These are phyloP conservation scores for Xanthorhoe designata DNA, from an alignment of 2,888 invertebrate species.

Conservation along the genomic window DNA sequence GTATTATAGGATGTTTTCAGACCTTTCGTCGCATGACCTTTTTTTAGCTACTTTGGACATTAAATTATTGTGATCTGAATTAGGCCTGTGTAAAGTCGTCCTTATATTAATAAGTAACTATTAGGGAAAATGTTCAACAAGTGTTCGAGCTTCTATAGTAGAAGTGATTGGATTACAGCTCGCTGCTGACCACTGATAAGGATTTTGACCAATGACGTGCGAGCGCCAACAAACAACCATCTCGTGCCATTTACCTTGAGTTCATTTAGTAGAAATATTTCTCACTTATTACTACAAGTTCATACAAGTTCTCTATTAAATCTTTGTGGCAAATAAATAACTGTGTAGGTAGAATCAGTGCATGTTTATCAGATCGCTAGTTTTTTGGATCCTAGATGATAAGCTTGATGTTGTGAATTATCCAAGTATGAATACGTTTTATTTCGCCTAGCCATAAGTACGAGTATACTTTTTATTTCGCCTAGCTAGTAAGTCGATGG, in stretches of 20 bases:
- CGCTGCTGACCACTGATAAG: conserved; percentile 15
- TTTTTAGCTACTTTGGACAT: not conserved
- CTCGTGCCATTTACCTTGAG: conserved; percentile 12
- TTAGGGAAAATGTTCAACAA: conserved; percentile 13
- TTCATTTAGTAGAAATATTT: conserved; percentile 10
- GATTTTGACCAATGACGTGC: conserved; percentile 19
- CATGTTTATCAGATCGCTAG: conserved; percentile 4
- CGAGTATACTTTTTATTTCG: conserved; percentile 1
- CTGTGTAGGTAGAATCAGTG: not conserved
- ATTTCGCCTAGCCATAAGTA: conserved; percentile 1
- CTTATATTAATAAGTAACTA: not conserved
- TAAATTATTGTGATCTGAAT: no score
- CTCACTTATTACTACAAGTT: conserved; percentile 12
- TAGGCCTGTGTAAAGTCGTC: not conserved
- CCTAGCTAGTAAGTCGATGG: conserved; percentile 1
- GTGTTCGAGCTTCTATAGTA: conserved; percentile 7
- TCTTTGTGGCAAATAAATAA: not conserved
- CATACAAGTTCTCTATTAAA: conserved; percentile 2
- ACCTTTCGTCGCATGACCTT: conserved; percentile 21
- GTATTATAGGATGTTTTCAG: conserved; percentile 13
- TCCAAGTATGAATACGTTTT: conserved; percentile 18
- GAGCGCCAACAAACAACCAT: conserved; percentile 7
- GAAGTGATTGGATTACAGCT: conserved; percentile 6
- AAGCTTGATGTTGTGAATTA: conserved; percentile 13
- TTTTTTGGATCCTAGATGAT: not conserved